These are phyloP conservation scores for Phrixothrix hirtus DNA, from an alignment of 2,888 invertebrate species.

Conservation along the genomic window DNA sequence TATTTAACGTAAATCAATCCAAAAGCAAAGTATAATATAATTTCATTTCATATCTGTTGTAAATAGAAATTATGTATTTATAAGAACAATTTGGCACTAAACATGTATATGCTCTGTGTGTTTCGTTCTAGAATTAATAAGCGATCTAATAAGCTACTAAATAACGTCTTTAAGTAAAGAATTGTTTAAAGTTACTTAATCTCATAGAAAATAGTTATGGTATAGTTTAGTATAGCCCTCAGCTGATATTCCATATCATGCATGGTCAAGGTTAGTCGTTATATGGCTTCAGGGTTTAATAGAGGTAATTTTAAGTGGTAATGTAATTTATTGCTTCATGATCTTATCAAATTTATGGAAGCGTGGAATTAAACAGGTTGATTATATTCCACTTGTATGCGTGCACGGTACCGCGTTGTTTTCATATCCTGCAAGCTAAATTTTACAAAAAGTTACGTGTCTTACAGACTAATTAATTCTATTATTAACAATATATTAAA, in stretches of 20 bases:
- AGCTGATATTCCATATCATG: conserved; percentile 2
- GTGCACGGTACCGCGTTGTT: conserved; percentile 2
- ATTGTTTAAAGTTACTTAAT: no score
- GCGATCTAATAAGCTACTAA: no score
- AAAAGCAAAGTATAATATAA: no score
- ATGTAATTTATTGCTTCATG: conserved; percentile 14
- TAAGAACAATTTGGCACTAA: no score
- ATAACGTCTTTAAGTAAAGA: no score
- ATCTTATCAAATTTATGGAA: conserved; percentile 20
- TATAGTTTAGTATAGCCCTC: not conserved
- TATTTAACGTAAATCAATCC: no score
- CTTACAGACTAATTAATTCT: not conserved
- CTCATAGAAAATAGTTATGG: no score
- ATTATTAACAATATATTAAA: no score
- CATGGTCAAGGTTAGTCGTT: conserved; percentile 11
- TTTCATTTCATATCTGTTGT: no score
- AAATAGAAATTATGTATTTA: no score
- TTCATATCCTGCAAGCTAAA: not conserved
- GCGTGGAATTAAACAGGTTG: conserved; percentile 21
- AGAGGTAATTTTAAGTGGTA: conserved; percentile 16
- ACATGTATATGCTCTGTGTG: no score
- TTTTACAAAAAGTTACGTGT: not conserved
- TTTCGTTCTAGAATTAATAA: no score
- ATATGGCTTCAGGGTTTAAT: conserved; percentile 11
- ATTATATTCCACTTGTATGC: conserved; percentile 20